These are phyloP conservation scores for Monomorium pharaonis DNA, from an alignment of 1,140 invertebrate genomes.

Conservation along the genomic window DNA sequence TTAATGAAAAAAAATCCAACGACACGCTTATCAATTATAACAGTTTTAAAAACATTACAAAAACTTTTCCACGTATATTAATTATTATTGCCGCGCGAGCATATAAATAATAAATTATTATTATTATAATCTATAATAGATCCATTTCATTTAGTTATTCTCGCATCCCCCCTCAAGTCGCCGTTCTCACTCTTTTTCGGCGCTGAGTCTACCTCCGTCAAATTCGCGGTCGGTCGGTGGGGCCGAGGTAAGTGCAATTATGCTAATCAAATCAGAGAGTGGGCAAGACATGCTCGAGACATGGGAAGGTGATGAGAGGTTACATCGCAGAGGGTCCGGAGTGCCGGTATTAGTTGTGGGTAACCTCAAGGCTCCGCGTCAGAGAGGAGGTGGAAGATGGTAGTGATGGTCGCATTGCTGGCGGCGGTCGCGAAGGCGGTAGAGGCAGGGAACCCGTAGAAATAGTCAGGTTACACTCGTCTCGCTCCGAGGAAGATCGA, in stretches of 20 bases:
- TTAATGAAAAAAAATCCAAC: not conserved
- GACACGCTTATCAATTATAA: not conserved
- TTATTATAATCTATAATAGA: no score
- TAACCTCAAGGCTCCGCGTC: conserved; percentile 79
- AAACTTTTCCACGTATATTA: not conserved
- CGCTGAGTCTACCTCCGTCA: conserved; percentile 46
- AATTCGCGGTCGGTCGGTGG: conserved; percentile 72
- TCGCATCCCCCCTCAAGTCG: not conserved
- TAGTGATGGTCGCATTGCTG: conserved; percentile 33
- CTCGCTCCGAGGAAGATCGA: not conserved
- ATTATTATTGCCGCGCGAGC: not conserved
- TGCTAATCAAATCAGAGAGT: conserved; percentile 82
- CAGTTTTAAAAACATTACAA: not conserved
- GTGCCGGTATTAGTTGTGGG: conserved; percentile 80
- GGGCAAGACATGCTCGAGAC: conserved; percentile 75
- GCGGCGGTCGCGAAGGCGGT: conserved; percentile 16
- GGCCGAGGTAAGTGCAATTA: conserved; percentile 80
- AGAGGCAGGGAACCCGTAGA: not conserved
- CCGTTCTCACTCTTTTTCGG: not conserved
- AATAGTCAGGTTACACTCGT: conserved; percentile 46
- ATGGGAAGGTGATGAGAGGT: conserved; percentile 78
- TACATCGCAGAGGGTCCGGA: conserved; percentile 73
- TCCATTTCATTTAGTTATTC: not conserved
- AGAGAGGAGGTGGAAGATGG: conserved; percentile 33
- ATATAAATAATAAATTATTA: not conserved